Conservation (phyloP, 2,113 vertebrate species). For the Coptodon rendalli region DNA sequence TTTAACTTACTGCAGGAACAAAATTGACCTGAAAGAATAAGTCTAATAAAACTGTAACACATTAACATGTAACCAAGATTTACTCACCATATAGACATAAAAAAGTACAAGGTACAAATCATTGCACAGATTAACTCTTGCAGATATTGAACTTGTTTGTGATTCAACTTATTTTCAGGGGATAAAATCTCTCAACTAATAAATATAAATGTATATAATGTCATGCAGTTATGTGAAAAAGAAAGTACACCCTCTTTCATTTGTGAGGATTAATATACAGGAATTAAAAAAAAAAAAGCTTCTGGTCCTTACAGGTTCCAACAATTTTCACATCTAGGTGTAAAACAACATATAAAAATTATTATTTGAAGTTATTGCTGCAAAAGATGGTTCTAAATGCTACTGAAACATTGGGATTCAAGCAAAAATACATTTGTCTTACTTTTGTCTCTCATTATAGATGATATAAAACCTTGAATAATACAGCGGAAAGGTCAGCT, state of each 20-base stretch:
- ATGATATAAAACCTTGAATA: neutral
- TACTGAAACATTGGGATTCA: neutral
- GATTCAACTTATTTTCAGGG: neutral
- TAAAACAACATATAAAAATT: neutral
- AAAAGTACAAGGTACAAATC: neutral
- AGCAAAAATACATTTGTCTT: neutral
- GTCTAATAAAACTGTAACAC: neutral
- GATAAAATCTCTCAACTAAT: neutral
- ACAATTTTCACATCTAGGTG: fast-evolving
- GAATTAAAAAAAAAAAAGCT: no score
- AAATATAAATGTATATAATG: neutral
- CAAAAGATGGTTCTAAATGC: neutral
- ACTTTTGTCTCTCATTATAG: neutral
- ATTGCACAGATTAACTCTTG: neutral
- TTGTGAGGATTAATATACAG: no score
- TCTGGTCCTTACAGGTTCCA: no score
- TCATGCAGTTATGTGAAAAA: neutral
- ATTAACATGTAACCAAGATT: neutral
- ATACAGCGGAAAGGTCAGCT: neutral
- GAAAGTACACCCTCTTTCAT: neutral
- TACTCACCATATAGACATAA: neutral
- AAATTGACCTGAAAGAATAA: neutral
- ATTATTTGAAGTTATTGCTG: neutral
- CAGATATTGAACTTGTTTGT: neutral
- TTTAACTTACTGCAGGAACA: neutral